Evolutionary conservation across 2,113 vertebrate species (phyloP).

Genomic region (Urocitellus parryii): DNA sequence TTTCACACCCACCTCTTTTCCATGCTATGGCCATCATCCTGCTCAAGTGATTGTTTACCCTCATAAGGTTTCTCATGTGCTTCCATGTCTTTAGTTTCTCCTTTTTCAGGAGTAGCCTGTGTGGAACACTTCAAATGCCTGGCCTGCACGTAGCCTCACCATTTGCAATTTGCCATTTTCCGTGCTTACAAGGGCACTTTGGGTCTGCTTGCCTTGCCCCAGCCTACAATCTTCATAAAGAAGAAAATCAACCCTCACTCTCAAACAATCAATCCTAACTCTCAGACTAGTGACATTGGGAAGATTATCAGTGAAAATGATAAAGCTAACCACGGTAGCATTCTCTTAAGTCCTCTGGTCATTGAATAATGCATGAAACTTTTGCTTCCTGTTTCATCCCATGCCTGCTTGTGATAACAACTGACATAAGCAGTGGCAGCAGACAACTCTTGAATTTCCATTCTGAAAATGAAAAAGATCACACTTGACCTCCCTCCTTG

Average conservation of each 20-base stretch:
- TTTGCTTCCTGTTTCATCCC: constrained; percentile 17
- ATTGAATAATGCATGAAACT: constrained; percentile 36
- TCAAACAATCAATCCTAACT: not conserved
- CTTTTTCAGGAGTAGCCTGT: not conserved
- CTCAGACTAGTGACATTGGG: not conserved
- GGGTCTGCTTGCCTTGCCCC: not conserved
- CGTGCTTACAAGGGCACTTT: not conserved
- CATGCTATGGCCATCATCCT: not conserved
- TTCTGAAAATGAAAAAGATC: not conserved
- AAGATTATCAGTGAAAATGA: constrained; percentile 22
- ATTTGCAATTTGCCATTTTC: constrained; percentile 7
- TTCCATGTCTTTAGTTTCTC: not conserved
- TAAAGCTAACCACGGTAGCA: not conserved
- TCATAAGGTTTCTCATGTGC: not conserved
- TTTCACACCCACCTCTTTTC: not conserved
- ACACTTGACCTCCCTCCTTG: not conserved
- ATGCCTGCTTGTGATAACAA: not conserved
- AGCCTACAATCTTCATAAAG: not conserved
- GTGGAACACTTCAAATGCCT: not conserved
- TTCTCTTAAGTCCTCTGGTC: not conserved
- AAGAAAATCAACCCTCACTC: not conserved
- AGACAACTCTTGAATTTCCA: not conserved
- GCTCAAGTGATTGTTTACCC: not conserved
- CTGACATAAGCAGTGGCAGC: not conserved
- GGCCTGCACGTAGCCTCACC: not conserved